These are phyloP conservation scores for Gymnosoma rotundatum DNA, from an alignment of 2,888 invertebrate genomes.

Conservation along the genomic window DNA sequence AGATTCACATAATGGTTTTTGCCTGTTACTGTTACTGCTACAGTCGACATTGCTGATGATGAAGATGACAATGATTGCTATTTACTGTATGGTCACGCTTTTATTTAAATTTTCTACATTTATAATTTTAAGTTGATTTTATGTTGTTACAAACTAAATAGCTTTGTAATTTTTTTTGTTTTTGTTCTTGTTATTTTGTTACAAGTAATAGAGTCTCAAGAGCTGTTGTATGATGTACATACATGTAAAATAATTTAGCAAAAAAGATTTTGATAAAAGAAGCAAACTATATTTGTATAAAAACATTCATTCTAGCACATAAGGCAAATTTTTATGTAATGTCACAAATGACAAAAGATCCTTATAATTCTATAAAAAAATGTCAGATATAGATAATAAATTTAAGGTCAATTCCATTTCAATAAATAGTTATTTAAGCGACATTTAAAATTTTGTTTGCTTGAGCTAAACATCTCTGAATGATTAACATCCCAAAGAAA, in stretches of 20 bases:
- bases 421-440: too few relatives aligned
- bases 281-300: too few relatives aligned
- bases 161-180: conserved; percentile 11
- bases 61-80: conserved; percentile 64
- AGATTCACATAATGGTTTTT: conserved; percentile 28
- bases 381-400: too few relatives aligned
- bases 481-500: neutral
- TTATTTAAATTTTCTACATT: conserved; percentile 69
- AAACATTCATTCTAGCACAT: neutral
- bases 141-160: conserved; percentile 53
- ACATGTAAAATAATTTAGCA: neutral
- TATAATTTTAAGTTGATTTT: conserved; percentile 40
- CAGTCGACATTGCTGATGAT: conserved; percentile 36
- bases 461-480: too few relatives aligned
- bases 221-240: neutral
- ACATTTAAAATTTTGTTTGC: too few relatives aligned
- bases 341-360: too few relatives aligned
- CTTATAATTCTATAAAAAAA: too few relatives aligned
- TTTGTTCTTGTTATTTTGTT: neutral
- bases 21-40: conserved; percentile 13
- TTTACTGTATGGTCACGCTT: conserved; percentile 71
- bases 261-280: neutral
- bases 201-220: neutral
- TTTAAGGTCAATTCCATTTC: too few relatives aligned
- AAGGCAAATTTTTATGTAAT: neutral